phyloP scores from a whole-genome alignment of 2,113 vertebrate genomes.

The Myxocyprinus asiaticus region DNA sequence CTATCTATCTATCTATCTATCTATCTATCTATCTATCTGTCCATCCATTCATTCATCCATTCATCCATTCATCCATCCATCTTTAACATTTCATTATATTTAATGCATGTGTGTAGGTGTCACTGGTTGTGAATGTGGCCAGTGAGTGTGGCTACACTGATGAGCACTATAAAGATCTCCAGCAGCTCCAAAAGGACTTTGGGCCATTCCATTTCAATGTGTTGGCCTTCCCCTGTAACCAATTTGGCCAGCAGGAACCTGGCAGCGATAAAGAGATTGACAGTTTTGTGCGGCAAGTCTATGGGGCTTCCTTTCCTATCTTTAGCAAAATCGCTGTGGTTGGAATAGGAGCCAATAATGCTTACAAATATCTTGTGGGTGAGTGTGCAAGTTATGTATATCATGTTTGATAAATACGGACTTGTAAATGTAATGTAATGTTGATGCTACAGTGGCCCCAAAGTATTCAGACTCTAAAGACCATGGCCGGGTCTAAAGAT shows the following conservation, averaged over 20 bases:
- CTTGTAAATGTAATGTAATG: no score
- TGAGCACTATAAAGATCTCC: slow-evolving; percentile 87
- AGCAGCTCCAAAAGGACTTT: slow-evolving; percentile 89
- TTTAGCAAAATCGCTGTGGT: slow-evolving; percentile 92
- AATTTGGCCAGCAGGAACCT: slow-evolving; percentile 96
- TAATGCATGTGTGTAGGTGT: slow-evolving; percentile 85
- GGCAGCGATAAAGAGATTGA: slow-evolving; percentile 92
- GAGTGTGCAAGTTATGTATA: slow-evolving; percentile 61
- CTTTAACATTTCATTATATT: no score
- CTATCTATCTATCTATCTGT: no score
- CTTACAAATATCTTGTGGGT: slow-evolving; percentile 89
- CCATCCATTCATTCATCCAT: no score
- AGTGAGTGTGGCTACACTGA: slow-evolving; percentile 95
- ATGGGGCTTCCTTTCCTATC: slow-evolving; percentile 89
- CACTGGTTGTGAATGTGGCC: slow-evolving; percentile 93
- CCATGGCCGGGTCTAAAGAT: no score
- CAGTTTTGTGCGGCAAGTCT: slow-evolving; percentile 87
- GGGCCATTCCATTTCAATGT: slow-evolving; percentile 94
- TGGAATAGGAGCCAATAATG: slow-evolving; percentile 85
- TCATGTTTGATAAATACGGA: not conserved
- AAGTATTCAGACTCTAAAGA: no score
- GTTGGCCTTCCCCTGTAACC: slow-evolving; percentile 96
- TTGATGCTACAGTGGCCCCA: not conserved
- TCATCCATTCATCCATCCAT: not conserved
- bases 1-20: no score